phyloP scores from a whole-genome alignment of 2,888 invertebrate genomes.

The Drosophila tripunctata region DNA sequence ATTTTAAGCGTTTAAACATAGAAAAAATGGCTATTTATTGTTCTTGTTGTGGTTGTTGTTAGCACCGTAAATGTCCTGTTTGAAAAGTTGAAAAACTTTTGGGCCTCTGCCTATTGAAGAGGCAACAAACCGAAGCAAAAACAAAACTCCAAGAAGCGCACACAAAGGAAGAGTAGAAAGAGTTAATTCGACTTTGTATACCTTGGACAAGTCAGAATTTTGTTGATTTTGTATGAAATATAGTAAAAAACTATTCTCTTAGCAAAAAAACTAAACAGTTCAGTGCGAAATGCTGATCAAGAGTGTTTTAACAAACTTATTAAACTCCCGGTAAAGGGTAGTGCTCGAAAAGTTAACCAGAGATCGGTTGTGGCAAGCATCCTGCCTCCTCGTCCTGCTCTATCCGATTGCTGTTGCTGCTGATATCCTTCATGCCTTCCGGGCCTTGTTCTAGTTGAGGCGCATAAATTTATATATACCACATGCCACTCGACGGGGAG shows the following conservation, averaged over 20 bases:
- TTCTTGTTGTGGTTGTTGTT: conserved; percentile 15
- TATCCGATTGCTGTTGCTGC: conserved; percentile 16
- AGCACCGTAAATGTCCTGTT: conserved; percentile 38
- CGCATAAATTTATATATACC: conserved; percentile 65
- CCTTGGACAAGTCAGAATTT: too few relatives aligned
- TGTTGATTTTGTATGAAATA: too few relatives aligned
- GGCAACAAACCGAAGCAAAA: conserved; percentile 13
- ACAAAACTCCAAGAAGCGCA: not conserved
- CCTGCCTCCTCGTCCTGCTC: conserved; percentile 8
- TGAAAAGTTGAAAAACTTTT: conserved; percentile 39
- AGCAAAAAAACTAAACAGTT: too few relatives aligned
- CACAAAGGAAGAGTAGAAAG: not conserved
- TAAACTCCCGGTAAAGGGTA: too few relatives aligned
- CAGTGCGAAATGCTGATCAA: too few relatives aligned
- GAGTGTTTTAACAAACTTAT: too few relatives aligned
- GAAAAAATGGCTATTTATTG: conserved; percentile 1
- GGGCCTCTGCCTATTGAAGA: conserved; percentile 36
- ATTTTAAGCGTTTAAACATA: conserved; percentile 56
- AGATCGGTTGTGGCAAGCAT: conserved; percentile 48
- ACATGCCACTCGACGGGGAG: conserved; percentile 31
- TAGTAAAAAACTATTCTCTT: too few relatives aligned
- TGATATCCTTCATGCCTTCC: conserved; percentile 68
- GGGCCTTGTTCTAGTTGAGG: conserved; percentile 27
- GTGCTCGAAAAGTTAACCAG: conserved; percentile 38
- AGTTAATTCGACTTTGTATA: too few relatives aligned